phyloP scores from a whole-genome alignment of 2,888 invertebrate genomes.

The Megalurothrips usitatus region DNA sequence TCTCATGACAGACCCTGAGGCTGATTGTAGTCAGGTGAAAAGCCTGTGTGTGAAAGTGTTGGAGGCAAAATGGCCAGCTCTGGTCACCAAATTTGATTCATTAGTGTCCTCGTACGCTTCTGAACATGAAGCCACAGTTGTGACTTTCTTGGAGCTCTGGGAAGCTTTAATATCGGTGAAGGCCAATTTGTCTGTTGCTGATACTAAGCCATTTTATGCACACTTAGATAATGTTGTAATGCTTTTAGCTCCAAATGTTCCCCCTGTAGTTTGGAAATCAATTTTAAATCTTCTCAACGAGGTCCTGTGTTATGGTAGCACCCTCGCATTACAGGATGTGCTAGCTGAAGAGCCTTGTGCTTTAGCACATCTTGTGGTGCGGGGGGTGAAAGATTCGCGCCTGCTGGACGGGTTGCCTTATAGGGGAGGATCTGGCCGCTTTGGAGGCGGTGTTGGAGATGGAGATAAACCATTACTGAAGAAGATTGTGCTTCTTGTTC shows the following conservation, averaged over 20 bases:
- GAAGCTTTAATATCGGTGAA: constrained; percentile 86
- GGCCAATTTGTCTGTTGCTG: constrained; percentile 82
- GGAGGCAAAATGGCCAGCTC: constrained; percentile 76
- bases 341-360: constrained; percentile 84
- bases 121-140: constrained; percentile 50
- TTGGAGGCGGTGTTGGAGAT: constrained; percentile 50
- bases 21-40: constrained; percentile 66
- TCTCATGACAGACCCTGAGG: constrained; percentile 67
- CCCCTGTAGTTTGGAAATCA: constrained; percentile 79
- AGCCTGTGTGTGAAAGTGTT: constrained; percentile 79
- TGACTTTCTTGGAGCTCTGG: constrained; percentile 82
- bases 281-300: constrained; percentile 81
- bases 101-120: constrained; percentile 49
- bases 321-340: constrained; percentile 80
- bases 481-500: constrained; percentile 77
- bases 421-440: constrained; percentile 49
- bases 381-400: constrained; percentile 79
- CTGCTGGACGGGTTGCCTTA: constrained; percentile 55
- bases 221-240: constrained; percentile 76
- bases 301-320: constrained; percentile 86
- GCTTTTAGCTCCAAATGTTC: constrained; percentile 63
- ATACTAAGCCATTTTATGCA: constrained; percentile 83
- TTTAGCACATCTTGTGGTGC: constrained; percentile 77
- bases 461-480: constrained; percentile 76
- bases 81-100: constrained; percentile 61